A percentile compares a stretch with the other conserved stretches of the same genome.
Conservation (phyloP, 2,113 vertebrate genomes). For the Bos indicus region DNA sequence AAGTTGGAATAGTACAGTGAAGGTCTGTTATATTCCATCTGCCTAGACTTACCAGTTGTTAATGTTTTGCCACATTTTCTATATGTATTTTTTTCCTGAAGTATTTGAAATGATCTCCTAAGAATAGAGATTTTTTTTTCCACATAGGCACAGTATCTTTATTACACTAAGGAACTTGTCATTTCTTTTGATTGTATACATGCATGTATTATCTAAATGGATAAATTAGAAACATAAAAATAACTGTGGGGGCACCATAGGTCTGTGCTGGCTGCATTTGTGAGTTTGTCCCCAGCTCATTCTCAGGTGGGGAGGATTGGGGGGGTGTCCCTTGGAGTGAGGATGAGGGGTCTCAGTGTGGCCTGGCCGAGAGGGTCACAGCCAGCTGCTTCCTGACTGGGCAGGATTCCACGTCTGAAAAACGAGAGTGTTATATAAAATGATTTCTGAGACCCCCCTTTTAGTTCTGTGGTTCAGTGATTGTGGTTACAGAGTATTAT, state of each 20-base stretch:
- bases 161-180: neutral
- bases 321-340: neutral
- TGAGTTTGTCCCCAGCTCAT: neutral
- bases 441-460: neutral
- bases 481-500: neutral
- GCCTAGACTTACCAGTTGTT: neutral
- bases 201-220: neutral
- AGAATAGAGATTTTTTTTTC: neutral
- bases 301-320: neutral
- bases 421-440: neutral
- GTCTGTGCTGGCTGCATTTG: neutral
- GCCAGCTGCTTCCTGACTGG: neutral
- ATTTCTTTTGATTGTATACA: slow-evolving; percentile 23
- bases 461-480: neutral
- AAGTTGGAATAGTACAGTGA: neutral
- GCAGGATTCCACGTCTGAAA: neutral
- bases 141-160: neutral
- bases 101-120: neutral
- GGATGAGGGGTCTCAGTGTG: neutral
- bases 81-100: neutral
- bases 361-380: neutral
- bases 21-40: neutral
- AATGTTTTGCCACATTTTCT: neutral
- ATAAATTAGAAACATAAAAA: neutral
- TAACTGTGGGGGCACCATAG: no score